Evolutionary conservation across 2,113 vertebrate genomes (phyloP).

Genomic region (Entelurus aequoreus): DNA sequence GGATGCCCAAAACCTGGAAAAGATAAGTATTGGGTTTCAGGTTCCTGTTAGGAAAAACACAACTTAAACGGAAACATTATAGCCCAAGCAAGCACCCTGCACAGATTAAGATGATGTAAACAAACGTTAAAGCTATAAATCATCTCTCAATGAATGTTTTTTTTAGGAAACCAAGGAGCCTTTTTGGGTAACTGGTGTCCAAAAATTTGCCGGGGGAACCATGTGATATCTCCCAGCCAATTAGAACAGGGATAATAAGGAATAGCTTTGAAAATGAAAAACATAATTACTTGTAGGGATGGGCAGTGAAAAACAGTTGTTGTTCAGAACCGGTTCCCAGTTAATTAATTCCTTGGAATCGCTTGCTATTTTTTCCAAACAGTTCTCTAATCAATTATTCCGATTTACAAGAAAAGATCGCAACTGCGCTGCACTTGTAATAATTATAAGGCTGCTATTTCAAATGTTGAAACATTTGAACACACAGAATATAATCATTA

Average conservation of each 20-base stretch:
- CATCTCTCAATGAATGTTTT: background rate
- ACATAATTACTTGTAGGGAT: background rate
- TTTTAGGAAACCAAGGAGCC: no score
- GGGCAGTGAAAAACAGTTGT: background rate
- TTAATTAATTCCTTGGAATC: no score
- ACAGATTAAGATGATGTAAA: slow-evolving; percentile 15
- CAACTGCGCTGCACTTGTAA: no score
- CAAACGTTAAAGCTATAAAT: background rate
- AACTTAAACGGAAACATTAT: slow-evolving; percentile 22
- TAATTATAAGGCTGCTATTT: no score
- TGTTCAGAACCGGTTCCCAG: no score
- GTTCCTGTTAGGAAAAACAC: slow-evolving; percentile 26
- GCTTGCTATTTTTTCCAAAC: no score
- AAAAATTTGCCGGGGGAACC: background rate
- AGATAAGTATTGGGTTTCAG: slow-evolving; percentile 39
- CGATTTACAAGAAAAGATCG: no score
- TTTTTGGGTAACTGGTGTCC: background rate
- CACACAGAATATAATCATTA: no score
- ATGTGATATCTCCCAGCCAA: no score
- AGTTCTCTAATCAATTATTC: no score
- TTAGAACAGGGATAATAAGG: background rate
- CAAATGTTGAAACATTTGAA: no score
- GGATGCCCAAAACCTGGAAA: slow-evolving; percentile 51
- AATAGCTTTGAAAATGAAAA: background rate
- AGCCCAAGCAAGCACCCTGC: slow-evolving; percentile 3